These are phyloP conservation scores for Sinocyclocheilus maitianheensis DNA, from an alignment of 2,113 vertebrate species.

Conservation along the genomic window DNA sequence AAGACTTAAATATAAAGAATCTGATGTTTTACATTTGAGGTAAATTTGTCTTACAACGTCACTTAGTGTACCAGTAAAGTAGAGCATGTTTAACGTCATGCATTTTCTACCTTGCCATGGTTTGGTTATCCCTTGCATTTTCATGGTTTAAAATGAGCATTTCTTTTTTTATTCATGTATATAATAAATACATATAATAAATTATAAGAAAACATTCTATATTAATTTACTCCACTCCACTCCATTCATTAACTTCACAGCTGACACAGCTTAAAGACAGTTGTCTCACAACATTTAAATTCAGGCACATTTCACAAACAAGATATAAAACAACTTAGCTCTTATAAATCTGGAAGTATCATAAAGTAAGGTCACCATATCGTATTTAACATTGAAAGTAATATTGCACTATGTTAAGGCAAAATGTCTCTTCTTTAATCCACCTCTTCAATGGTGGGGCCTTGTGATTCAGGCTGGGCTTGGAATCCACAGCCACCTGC, in stretches of 20 bases:
- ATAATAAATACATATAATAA: not conserved
- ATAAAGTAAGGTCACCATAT: not conserved
- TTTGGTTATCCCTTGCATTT: not conserved
- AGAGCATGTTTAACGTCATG: not conserved
- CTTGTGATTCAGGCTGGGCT: slow-evolving; percentile 55
- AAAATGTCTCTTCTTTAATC: slow-evolving; percentile 55
- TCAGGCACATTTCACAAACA: not conserved
- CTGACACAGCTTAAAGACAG: not conserved
- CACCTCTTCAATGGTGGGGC: slow-evolving; percentile 71
- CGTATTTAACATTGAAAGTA: not conserved
- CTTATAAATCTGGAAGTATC: not conserved
- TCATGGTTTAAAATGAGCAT: not conserved
- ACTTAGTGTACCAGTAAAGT: slow-evolving; percentile 58
- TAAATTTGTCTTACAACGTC: slow-evolving; percentile 53
- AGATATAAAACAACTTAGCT: not conserved
- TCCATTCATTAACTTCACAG: not conserved
- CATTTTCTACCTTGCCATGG: not conserved
- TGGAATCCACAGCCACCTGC: slow-evolving; percentile 56
- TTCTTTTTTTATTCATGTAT: not conserved
- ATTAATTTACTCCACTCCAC: not conserved
- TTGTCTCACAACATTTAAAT: not conserved
- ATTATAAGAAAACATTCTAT: not conserved
- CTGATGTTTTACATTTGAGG: not conserved
- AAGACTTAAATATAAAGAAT: not conserved
- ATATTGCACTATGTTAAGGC: not conserved